phyloP scores from a whole-genome alignment of 2,113 vertebrate species.

The Cervus canadensis region DNA sequence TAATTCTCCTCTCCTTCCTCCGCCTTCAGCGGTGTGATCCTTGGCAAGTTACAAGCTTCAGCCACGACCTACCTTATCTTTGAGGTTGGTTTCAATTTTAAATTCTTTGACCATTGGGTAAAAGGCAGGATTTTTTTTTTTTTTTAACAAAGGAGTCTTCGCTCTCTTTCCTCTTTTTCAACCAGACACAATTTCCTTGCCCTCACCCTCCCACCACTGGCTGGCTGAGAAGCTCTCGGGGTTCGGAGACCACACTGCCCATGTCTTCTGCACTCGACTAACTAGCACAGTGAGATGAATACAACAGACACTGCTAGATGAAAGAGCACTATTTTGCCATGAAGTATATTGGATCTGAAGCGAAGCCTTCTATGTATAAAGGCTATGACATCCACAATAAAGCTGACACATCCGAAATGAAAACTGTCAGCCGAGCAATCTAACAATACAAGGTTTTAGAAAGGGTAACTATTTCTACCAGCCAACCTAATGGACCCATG shows the following conservation, averaged over 20 bases:
- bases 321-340: conserved; percentile 2
- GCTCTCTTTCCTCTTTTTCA: background rate
- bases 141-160: background rate
- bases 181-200: background rate
- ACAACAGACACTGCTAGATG: background rate
- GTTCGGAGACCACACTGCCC: accelerated
- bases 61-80: background rate
- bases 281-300: background rate
- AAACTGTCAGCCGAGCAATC: background rate
- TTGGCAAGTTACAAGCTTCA: background rate
- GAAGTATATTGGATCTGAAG: background rate
- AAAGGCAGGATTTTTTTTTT: background rate
- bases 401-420: background rate
- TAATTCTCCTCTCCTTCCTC: background rate
- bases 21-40: accelerated
- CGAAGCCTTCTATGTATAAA: background rate
- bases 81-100: background rate
- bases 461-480: background rate
- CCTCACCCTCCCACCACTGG: background rate
- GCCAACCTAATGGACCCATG: background rate
- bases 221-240: background rate
- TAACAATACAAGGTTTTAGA: background rate
- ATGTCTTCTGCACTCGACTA: background rate
- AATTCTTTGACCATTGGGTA: background rate
- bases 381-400: background rate